A percentile compares a stretch with the other conserved stretches of the same genome.
Conservation (phyloP, 2,888 invertebrate genomes). For the Xestoiulus laeticollis region DNA sequence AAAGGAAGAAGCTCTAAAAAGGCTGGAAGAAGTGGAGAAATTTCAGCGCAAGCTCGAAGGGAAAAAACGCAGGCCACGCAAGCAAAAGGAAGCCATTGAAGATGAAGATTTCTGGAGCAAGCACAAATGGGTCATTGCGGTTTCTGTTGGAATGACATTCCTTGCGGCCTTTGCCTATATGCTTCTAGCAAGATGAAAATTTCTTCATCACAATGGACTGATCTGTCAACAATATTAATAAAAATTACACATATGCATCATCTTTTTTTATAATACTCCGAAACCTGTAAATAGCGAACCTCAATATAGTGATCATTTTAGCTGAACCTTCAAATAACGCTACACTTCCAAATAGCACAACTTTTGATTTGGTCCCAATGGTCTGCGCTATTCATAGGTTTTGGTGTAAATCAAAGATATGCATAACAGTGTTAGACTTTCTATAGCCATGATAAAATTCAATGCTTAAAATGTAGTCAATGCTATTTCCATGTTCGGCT, state of each 20-base stretch:
- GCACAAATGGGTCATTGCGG: constrained; percentile 13
- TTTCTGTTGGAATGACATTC: not conserved
- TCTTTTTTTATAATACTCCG: too few relatives aligned
- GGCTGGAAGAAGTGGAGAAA: constrained; percentile 62
- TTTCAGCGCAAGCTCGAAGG: constrained; percentile 62
- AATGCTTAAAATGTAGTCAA: not conserved
- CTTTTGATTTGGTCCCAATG: too few relatives aligned
- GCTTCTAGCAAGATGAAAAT: constrained; percentile 15
- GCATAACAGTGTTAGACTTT: too few relatives aligned
- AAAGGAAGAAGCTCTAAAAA: constrained; percentile 61
- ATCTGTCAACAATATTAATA: not conserved
- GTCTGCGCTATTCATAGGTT: too few relatives aligned
- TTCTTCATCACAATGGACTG: not conserved
- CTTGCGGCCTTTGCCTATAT: not conserved
- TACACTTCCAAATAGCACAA: too few relatives aligned
- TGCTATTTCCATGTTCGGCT: too few relatives aligned
- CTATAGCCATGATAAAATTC: not conserved
- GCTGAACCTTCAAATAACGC: too few relatives aligned
- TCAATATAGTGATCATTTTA: too few relatives aligned
- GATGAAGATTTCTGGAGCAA: not conserved
- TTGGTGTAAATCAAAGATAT: too few relatives aligned
- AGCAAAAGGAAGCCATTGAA: constrained; percentile 50
- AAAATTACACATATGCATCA: too few relatives aligned
- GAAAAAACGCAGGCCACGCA: constrained; percentile 57
- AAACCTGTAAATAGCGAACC: too few relatives aligned